Conservation (phyloP, 2,888 invertebrate species). For the Sinodicranocentrus sp. region DNA sequence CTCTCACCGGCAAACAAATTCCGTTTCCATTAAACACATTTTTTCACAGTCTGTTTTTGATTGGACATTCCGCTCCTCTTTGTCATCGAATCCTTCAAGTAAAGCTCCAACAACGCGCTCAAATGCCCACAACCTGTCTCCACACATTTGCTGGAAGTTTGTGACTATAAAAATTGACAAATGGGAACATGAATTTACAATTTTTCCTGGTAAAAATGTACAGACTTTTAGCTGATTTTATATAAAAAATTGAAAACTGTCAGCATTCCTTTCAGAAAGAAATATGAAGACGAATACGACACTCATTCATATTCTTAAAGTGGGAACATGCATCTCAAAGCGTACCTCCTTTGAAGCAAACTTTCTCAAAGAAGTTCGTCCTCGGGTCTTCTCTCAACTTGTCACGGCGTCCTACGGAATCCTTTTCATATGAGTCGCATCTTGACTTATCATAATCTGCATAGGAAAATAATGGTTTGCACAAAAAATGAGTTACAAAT, state of each 20-base stretch:
- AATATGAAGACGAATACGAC: too few relatives aligned
- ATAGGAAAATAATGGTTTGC: background rate
- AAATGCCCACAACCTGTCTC: slow-evolving; percentile 80
- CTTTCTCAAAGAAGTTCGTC: slow-evolving; percentile 79
- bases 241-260: too few relatives aligned
- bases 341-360: slow-evolving; percentile 79
- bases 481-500: too few relatives aligned
- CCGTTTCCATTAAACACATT: slow-evolving; percentile 80
- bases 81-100: slow-evolving; percentile 79
- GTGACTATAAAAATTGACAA: slow-evolving; percentile 76
- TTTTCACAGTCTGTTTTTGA: slow-evolving; percentile 79
- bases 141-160: slow-evolving; percentile 79
- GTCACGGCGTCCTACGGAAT: slow-evolving; percentile 78
- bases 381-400: slow-evolving; percentile 78
- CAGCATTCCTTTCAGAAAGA: too few relatives aligned
- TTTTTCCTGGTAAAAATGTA: too few relatives aligned
- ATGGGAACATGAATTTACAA: background rate
- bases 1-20: slow-evolving; percentile 80
- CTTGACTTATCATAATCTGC: slow-evolving; percentile 78
- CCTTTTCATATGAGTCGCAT: slow-evolving; percentile 78
- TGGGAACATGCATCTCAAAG: background rate
- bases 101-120: slow-evolving; percentile 80
- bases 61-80: slow-evolving; percentile 78
- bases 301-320: too few relatives aligned
- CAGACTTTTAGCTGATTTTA: too few relatives aligned